These are phyloP conservation scores for Caenorhabditis panamensis DNA, from an alignment of 2,888 invertebrate species.

Conservation along the genomic window DNA sequence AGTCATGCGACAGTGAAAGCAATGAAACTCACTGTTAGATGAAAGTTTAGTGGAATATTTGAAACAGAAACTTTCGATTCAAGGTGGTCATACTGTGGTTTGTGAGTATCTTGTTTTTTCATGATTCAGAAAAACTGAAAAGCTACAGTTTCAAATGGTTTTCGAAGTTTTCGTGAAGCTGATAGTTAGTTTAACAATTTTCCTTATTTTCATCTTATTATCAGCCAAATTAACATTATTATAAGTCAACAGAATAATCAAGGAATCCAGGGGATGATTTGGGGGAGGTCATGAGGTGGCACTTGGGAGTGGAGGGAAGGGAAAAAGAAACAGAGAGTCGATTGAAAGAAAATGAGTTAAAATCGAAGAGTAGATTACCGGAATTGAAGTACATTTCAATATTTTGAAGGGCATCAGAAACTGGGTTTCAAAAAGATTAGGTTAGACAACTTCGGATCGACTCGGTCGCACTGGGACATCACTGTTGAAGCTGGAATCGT, in stretches of 20 bases:
- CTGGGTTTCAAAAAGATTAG: conserved; percentile 35
- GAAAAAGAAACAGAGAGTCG: conserved; percentile 6
- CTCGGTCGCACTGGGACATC: conserved; percentile 63
- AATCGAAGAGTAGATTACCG: conserved; percentile 15
- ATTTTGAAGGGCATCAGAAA: conserved; percentile 22
- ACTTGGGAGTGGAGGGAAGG: conserved; percentile 35
- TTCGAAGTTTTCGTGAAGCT: no score
- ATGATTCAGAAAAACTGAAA: no score
- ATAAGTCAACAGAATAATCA: background rate
- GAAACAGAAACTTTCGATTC: no score
- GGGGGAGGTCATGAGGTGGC: conserved; percentile 54
- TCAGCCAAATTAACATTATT: background rate
- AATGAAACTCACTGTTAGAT: no score
- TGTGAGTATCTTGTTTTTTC: no score
- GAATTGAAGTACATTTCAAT: conserved; percentile 32
- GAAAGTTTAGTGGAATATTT: no score
- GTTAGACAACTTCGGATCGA: conserved; percentile 66
- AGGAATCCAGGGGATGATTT: conserved; percentile 7
- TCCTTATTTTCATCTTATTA: background rate
- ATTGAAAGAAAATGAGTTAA: background rate
- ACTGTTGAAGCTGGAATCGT: conserved; percentile 66
- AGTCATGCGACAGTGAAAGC: no score
- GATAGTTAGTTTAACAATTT: no score
- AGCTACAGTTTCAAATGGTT: no score
- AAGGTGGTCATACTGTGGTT: no score